These are phyloP conservation scores for Neostethus bicornis DNA, from an alignment of 2,797 vertebrate genomes.

Conservation along the genomic window DNA sequence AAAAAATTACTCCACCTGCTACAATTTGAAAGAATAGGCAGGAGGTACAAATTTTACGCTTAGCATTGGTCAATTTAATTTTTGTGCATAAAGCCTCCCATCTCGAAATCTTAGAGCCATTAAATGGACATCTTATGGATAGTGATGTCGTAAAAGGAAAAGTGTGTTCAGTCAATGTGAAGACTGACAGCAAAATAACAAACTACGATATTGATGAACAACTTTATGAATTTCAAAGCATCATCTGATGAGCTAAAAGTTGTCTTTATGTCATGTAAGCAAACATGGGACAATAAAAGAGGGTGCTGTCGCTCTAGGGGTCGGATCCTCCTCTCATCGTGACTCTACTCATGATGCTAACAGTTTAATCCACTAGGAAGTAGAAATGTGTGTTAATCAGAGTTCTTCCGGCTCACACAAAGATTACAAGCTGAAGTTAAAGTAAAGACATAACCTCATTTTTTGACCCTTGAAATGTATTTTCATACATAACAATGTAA, in stretches of 20 bases:
- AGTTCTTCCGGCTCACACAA: constrained; percentile 46
- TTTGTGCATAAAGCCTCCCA: too few species aligned
- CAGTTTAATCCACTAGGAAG: constrained; percentile 61
- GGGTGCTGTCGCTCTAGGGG: constrained; percentile 2
- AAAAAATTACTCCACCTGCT: too few species aligned
- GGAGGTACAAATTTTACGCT: too few species aligned
- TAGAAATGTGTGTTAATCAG: constrained; percentile 61
- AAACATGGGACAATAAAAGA: background rate
- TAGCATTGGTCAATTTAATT: too few species aligned
- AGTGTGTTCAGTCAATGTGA: background rate
- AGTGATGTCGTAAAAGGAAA: background rate
- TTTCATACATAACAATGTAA: background rate
- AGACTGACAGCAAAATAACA: background rate
- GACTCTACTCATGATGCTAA: constrained; percentile 26
- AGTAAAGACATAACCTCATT: constrained; percentile 4
- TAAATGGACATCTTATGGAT: constrained; percentile 20
- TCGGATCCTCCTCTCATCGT: constrained; percentile 38
- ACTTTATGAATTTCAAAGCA: background rate
- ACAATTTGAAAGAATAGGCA: too few species aligned
- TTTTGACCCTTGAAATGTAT: background rate
- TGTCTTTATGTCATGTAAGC: background rate
- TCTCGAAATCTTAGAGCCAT: too few species aligned
- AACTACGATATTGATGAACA: background rate
- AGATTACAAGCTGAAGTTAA: constrained; percentile 45
- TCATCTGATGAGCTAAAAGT: too few species aligned